phyloP scores from a whole-genome alignment of 1,140 invertebrate species.

The Odontomachus brunneus region DNA sequence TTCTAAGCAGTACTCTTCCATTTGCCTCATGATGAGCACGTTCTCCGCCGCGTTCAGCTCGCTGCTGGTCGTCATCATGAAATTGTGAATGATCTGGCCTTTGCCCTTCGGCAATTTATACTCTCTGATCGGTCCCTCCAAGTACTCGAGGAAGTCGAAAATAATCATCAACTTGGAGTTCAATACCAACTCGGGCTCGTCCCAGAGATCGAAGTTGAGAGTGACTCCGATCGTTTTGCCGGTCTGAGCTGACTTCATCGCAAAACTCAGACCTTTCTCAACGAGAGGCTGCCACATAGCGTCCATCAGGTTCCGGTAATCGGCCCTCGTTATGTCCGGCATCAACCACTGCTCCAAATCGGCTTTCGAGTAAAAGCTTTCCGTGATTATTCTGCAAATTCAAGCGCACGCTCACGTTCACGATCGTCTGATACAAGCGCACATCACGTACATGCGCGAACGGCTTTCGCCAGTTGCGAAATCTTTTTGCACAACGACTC shows the following conservation, averaged over 20 bases:
- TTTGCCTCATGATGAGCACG: slow-evolving; percentile 90
- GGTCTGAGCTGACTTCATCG: slow-evolving; percentile 84
- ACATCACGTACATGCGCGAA: neutral
- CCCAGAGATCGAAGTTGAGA: slow-evolving; percentile 92
- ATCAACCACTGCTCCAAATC: slow-evolving; percentile 92
- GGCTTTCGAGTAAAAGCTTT: slow-evolving; percentile 93
- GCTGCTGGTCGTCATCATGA: slow-evolving; percentile 93
- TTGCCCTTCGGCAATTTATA: slow-evolving; percentile 87
- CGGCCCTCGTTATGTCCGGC: slow-evolving; percentile 87
- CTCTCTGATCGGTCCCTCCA: slow-evolving; percentile 90
- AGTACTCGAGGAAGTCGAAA: slow-evolving; percentile 91
- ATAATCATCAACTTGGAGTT: slow-evolving; percentile 89
- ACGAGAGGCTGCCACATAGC: slow-evolving; percentile 89
- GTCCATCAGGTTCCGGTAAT: slow-evolving; percentile 89
- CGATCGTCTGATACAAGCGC: neutral
- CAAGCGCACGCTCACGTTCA: neutral
- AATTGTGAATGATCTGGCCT: slow-evolving; percentile 92
- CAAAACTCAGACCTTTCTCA: slow-evolving; percentile 90
- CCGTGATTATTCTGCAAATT: slow-evolving; percentile 90
- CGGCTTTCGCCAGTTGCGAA: neutral
- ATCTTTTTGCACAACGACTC: slow-evolving; percentile 73
- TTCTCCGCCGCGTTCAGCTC: slow-evolving; percentile 89
- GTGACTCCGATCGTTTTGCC: slow-evolving; percentile 87
- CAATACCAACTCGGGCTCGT: slow-evolving; percentile 91
- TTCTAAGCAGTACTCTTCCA: slow-evolving; percentile 90